Evolutionary conservation across 2,888 invertebrate genomes (phyloP).

Genomic region (Drosophila vallismaia): DNA sequence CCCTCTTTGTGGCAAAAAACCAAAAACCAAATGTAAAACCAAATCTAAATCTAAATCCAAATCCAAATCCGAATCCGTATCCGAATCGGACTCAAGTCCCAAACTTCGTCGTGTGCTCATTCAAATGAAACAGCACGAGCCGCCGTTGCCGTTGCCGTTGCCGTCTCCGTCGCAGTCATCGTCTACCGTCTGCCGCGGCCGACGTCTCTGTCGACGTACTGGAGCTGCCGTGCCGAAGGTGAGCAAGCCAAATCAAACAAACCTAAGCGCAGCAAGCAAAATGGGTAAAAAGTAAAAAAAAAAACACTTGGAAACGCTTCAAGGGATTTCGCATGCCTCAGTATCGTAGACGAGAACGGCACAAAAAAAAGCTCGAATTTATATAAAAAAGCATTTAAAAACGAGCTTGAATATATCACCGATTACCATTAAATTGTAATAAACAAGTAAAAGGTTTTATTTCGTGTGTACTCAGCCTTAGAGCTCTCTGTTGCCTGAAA

Average conservation of each 20-base stretch:
- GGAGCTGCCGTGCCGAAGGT: constrained; percentile 50
- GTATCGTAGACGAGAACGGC: constrained; percentile 25
- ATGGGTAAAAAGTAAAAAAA: constrained; percentile 24
- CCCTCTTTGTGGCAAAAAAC: constrained; percentile 18
- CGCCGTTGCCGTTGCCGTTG: constrained; percentile 31
- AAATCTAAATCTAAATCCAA: constrained; percentile 10
- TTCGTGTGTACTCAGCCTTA: constrained; percentile 5
- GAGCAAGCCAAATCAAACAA: constrained; percentile 73
- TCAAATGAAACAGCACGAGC: constrained; percentile 77
- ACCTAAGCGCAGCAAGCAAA: constrained; percentile 63
- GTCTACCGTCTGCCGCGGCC: constrained; percentile 1
- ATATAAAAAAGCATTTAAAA: background rate
- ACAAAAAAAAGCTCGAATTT: background rate
- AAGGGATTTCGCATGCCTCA: constrained; percentile 64
- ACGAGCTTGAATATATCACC: background rate
- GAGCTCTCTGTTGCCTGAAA: constrained; percentile 40
- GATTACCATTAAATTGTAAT: background rate
- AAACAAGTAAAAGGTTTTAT: background rate
- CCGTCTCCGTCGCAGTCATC: constrained; percentile 19
- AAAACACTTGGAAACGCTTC: constrained; percentile 62
- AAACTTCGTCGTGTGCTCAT: constrained; percentile 63
- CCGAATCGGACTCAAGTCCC: constrained; percentile 25
- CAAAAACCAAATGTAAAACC: constrained; percentile 9
- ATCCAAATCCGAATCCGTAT: constrained; percentile 1
- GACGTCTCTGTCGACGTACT: constrained; percentile 16